A percentile compares a stretch with the other conserved stretches of the same genome.
phyloP scores from a whole-genome alignment of 2,797 vertebrate genomes.

The Xenopus petersii region DNA sequence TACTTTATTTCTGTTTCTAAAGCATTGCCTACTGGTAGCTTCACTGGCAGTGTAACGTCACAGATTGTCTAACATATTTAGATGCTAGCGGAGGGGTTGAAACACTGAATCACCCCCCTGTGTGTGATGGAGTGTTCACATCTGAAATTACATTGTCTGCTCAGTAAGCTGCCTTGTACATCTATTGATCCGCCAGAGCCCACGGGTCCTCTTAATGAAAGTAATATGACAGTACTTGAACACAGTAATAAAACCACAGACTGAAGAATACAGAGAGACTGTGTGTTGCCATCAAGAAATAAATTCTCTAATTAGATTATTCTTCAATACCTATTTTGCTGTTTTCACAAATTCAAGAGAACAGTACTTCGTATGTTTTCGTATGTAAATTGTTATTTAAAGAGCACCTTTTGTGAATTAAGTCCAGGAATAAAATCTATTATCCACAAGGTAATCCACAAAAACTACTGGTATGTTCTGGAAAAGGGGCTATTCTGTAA shows the following conservation, averaged over 20 bases:
- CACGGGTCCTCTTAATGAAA: conserved; percentile 28
- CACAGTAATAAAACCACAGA: conserved; percentile 13
- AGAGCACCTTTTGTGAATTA: too few species aligned
- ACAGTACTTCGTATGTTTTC: too few species aligned
- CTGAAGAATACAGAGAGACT: not conserved
- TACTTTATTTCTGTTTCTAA: too few species aligned
- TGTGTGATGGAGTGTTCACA: conserved; percentile 17
- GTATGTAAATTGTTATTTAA: too few species aligned
- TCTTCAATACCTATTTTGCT: too few species aligned
- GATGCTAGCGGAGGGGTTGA: not conserved
- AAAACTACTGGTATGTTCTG: too few species aligned
- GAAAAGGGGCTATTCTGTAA: too few species aligned
- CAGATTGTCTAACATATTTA: not conserved
- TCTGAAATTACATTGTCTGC: conserved; percentile 20
- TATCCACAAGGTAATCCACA: too few species aligned
- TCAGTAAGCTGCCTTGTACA: conserved; percentile 30
- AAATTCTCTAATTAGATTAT: too few species aligned
- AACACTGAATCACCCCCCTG: not conserved
- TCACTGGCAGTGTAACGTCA: not conserved
- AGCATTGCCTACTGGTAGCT: not conserved
- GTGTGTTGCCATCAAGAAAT: not conserved
- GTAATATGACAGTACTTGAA: conserved; percentile 13
- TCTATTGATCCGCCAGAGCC: conserved; percentile 31
- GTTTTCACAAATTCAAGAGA: too few species aligned
- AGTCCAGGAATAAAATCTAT: too few species aligned